A percentile compares a stretch with the other conserved stretches of the same genome.
phyloP scores from a whole-genome alignment of 2,113 vertebrate genomes.

The Gymnogyps californianus region DNA sequence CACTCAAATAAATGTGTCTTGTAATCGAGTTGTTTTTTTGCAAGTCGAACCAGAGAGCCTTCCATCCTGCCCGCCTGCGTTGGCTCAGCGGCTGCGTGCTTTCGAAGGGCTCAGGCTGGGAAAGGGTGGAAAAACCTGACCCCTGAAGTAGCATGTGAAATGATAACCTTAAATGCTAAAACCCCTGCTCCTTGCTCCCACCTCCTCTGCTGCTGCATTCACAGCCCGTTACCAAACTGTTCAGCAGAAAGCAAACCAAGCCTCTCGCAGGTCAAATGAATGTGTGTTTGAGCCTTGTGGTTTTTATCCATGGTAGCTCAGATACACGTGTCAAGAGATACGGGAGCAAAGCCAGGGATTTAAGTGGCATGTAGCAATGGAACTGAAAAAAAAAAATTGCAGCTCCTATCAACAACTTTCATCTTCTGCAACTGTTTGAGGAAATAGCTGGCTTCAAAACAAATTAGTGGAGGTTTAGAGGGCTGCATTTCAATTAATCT shows the following conservation, averaged over 20 bases:
- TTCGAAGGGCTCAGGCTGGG: not conserved
- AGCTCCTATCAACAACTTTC: conserved; percentile 34
- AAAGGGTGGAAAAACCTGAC: not conserved
- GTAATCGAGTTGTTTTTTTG: not conserved
- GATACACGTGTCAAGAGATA: not conserved
- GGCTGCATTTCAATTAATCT: conserved; percentile 47
- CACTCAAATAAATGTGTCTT: not conserved
- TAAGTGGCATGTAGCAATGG: not conserved
- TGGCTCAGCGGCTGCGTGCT: not conserved
- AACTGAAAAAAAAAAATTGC: not conserved
- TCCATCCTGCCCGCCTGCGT: not conserved
- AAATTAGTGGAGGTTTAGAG: conserved; percentile 27
- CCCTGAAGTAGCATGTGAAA: not conserved
- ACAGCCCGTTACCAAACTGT: not conserved
- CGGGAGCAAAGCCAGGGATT: not conserved
- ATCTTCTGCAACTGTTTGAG: conserved; percentile 40
- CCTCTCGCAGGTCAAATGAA: not conserved
- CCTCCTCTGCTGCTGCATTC: not conserved
- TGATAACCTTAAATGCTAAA: not conserved
- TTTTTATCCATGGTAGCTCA: not conserved
- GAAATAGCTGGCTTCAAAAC: conserved; percentile 54
- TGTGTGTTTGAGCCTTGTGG: not conserved
- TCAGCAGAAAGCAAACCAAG: not conserved
- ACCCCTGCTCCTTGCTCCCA: not conserved
- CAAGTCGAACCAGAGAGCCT: not conserved